Conservation (phyloP, 2,888 invertebrate genomes). For the Gortyna flavago region DNA sequence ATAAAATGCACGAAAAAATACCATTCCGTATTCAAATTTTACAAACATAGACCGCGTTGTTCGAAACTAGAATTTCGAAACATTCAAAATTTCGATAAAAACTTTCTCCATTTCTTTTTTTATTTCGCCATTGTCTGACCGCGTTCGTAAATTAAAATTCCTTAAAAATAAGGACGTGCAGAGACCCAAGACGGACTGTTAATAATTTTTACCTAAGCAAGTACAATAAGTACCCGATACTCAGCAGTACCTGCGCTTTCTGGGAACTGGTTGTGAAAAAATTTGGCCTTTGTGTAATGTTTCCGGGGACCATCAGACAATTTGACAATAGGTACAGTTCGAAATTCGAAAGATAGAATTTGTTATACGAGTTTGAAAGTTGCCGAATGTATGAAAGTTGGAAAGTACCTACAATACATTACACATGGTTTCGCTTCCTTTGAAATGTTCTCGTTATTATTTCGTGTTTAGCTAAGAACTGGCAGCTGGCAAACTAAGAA, state of each 20-base stretch:
- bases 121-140: conserved; percentile 51
- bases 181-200: conserved; percentile 60
- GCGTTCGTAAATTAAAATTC: conserved; percentile 66
- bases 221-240: conserved; percentile 62
- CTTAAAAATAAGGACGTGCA: conserved; percentile 44
- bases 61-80: conserved; percentile 50
- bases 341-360: conserved; percentile 52
- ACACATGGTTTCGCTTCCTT: conserved; percentile 35
- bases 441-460: conserved; percentile 10
- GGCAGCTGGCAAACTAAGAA: conserved; percentile 20
- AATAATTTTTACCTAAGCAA: conserved; percentile 56
- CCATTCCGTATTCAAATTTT: conserved; percentile 36
- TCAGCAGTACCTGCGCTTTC: conserved; percentile 60
- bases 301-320: conserved; percentile 64
- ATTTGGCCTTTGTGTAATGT: conserved; percentile 47
- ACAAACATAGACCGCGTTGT: conserved; percentile 22
- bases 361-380: conserved; percentile 45
- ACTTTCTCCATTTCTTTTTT: conserved; percentile 51
- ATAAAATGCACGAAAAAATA: conserved; percentile 1
- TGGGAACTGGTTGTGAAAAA: conserved; percentile 52
- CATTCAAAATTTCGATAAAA: conserved; percentile 37
- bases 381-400: conserved; percentile 24
- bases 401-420: conserved; percentile 26
- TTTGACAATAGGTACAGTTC: conserved; percentile 60
- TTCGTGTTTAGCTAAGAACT: not conserved